Conservation (phyloP, 2,888 invertebrate species). For the Brachypalpus laphriformis region DNA sequence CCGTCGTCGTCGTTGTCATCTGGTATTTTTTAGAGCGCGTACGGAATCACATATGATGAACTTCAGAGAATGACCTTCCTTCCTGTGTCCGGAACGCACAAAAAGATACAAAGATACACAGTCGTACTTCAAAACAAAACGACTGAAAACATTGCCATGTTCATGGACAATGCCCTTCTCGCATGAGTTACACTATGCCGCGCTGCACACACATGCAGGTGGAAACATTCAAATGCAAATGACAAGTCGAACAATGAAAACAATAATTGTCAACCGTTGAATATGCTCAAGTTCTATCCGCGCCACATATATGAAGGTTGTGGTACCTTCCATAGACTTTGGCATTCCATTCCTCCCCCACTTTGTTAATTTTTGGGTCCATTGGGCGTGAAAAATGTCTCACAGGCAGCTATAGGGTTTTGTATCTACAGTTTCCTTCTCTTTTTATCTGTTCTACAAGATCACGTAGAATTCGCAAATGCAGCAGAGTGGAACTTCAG, state of each 20-base stretch:
- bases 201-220: slow-evolving; percentile 40
- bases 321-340: slow-evolving; percentile 47
- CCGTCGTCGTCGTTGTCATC: slow-evolving; percentile 1
- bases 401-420: slow-evolving; percentile 19
- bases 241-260: slow-evolving; percentile 58
- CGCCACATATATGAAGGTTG: background rate
- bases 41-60: slow-evolving; percentile 31
- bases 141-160: slow-evolving; percentile 63
- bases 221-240: slow-evolving; percentile 61
- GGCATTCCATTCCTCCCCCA: slow-evolving; percentile 45
- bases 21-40: slow-evolving; percentile 13
- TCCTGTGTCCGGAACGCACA: slow-evolving; percentile 54
- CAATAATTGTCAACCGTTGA: slow-evolving; percentile 66
- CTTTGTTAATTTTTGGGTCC: slow-evolving; percentile 38
- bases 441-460: slow-evolving; percentile 44
- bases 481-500: slow-evolving; percentile 50
- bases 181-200: slow-evolving; percentile 39
- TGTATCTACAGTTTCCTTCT: background rate
- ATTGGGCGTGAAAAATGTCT: slow-evolving; percentile 71
- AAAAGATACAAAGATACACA: background rate
- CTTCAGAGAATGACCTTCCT: slow-evolving; percentile 66
- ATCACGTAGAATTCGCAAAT: slow-evolving; percentile 41
- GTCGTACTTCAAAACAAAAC: background rate
- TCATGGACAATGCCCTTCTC: slow-evolving; percentile 71
- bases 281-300: slow-evolving; percentile 39